A percentile compares a stretch with the other conserved stretches of the same genome.
phyloP scores from a whole-genome alignment of 35 echinoderm and acorn worm genomes.

The Acanthaster planci region DNA sequence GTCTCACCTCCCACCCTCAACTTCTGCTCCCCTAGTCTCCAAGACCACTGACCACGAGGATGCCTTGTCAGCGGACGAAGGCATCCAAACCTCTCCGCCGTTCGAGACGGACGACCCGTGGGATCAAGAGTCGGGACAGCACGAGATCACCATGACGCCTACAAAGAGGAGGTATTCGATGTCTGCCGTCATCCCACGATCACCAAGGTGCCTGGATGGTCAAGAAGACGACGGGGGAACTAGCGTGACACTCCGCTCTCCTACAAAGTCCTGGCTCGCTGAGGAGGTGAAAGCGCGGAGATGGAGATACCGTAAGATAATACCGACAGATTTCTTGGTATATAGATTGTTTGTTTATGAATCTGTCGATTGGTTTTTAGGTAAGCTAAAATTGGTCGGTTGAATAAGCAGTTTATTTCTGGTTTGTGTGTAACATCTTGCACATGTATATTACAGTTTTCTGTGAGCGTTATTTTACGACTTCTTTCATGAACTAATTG shows the following conservation, averaged over 20 bases:
- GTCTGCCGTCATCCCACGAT: background rate
- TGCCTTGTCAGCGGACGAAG: constrained; percentile 18
- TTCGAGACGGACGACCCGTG: constrained; percentile 2
- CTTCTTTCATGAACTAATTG: too few species aligned
- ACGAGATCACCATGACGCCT: background rate
- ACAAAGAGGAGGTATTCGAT: background rate
- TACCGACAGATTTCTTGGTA: too few species aligned
- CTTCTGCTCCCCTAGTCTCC: background rate
- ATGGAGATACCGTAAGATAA: constrained; percentile 22
- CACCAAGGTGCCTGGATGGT: background rate
- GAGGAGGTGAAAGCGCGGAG: background rate
- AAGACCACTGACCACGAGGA: constrained; percentile 13
- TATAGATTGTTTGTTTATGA: too few species aligned
- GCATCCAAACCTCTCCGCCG: constrained; percentile 11
- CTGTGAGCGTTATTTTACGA: too few species aligned
- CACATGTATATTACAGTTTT: too few species aligned
- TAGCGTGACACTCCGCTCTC: background rate
- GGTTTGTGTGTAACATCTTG: too few species aligned
- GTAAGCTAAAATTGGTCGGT: too few species aligned
- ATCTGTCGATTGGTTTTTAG: too few species aligned
- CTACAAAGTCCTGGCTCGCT: constrained; percentile 12
- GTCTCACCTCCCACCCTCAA: background rate
- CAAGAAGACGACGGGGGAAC: background rate
- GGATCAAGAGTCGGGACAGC: background rate
- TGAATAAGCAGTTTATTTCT: too few species aligned